Conservation (phyloP, 2,888 invertebrate species). For the Sepiola atlantica region DNA sequence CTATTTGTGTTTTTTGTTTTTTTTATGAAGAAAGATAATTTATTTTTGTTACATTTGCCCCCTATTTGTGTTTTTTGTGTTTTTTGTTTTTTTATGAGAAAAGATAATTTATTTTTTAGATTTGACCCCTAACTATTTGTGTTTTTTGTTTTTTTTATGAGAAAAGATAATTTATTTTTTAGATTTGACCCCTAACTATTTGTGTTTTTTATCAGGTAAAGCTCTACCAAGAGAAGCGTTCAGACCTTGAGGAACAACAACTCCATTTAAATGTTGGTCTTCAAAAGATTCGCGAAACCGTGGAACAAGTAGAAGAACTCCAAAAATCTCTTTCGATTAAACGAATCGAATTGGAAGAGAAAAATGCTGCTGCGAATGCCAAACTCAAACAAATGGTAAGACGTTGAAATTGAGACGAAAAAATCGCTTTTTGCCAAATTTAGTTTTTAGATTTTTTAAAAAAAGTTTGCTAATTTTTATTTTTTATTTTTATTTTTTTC, state of each 20-base stretch:
- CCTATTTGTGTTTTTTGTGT: no score
- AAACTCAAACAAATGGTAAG: constrained; percentile 97
- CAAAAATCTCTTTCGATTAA: constrained; percentile 98
- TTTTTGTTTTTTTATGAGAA: no score
- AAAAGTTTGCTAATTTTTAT: neutral
- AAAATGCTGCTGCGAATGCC: constrained; percentile 99
- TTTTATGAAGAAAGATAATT: no score
- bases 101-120: no score
- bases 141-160: no score
- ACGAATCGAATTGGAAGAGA: constrained; percentile 87
- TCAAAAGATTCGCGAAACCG: constrained; percentile 98
- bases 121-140: no score
- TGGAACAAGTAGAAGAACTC: constrained; percentile 99
- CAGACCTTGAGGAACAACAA: constrained; percentile 98
- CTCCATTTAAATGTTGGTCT: constrained; percentile 98
- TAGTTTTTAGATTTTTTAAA: neutral
- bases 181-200: no score
- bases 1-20: no score
- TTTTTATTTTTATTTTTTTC: neutral
- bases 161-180: no score
- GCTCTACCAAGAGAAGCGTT: constrained; percentile 96
- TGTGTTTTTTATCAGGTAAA: constrained; percentile 79
- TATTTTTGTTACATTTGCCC: no score
- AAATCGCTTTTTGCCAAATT: no score
- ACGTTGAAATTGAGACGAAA: neutral